Conservation (phyloP, 2,113 vertebrate genomes). For the Seriola aureovittata region DNA sequence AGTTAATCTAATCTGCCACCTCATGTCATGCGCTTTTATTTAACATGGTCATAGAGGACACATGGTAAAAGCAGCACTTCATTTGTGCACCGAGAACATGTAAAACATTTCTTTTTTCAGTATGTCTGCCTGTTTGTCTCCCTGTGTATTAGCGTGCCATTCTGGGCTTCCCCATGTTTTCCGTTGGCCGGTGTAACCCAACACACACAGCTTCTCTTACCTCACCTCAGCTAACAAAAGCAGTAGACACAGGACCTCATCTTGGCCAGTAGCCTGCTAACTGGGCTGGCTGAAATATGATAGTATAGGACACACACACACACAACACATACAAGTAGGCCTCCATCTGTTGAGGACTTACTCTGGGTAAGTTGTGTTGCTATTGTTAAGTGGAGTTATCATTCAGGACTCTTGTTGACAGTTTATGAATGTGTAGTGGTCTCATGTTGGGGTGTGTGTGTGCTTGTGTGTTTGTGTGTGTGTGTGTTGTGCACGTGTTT, state of each 20-base stretch:
- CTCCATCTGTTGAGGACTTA: slow-evolving; percentile 75
- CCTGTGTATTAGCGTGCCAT: slow-evolving; percentile 35
- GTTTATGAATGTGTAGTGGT: slow-evolving; percentile 37
- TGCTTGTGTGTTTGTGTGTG: slow-evolving; percentile 6
- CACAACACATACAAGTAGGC: slow-evolving; percentile 56
- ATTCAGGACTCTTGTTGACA: slow-evolving; percentile 49
- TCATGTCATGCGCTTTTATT: not conserved
- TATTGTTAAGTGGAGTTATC: slow-evolving; percentile 53
- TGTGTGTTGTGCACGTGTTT: slow-evolving; percentile 42
- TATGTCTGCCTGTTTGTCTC: slow-evolving; percentile 19
- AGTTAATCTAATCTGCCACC: not conserved
- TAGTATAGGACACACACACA: slow-evolving; percentile 61
- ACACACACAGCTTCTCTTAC: slow-evolving; percentile 81
- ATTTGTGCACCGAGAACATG: not conserved
- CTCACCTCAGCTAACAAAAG: slow-evolving; percentile 81
- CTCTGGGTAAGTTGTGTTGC: slow-evolving; percentile 61
- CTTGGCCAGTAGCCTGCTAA: slow-evolving; percentile 71
- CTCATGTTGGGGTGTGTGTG: slow-evolving; percentile 24
- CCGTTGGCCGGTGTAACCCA: slow-evolving; percentile 76
- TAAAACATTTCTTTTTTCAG: slow-evolving; percentile 18
- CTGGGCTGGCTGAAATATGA: slow-evolving; percentile 78
- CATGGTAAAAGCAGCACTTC: not conserved
- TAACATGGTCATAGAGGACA: not conserved
- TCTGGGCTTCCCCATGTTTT: slow-evolving; percentile 72
- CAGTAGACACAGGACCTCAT: slow-evolving; percentile 74